Conservation (phyloP, 2,113 vertebrate genomes). For the Platichthys flesus region DNA sequence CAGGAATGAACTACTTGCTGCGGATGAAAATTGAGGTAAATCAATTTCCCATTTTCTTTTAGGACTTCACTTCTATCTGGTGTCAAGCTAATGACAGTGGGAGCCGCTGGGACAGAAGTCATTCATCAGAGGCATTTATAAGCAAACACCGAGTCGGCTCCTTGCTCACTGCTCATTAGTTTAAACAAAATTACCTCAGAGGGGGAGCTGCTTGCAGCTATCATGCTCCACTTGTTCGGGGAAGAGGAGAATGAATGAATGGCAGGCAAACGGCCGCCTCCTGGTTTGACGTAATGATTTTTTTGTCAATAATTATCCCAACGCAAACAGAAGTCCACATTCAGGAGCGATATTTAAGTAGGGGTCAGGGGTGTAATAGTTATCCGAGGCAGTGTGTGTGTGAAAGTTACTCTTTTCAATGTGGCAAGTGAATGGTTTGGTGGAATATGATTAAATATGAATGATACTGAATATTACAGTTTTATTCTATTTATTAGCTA, state of each 20-base stretch:
- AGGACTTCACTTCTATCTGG: constrained; percentile 76
- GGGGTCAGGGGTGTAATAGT: neutral
- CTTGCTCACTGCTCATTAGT: constrained; percentile 77
- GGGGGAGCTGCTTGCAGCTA: constrained; percentile 56
- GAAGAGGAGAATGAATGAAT: constrained; percentile 33
- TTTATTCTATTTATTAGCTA: no score
- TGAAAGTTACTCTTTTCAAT: neutral
- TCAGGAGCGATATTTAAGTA: constrained; percentile 9
- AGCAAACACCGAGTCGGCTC: constrained; percentile 41
- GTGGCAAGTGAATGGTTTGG: neutral
- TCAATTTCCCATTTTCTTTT: constrained; percentile 84
- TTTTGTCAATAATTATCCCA: constrained; percentile 6
- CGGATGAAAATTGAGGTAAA: constrained; percentile 79
- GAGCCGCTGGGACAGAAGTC: constrained; percentile 72
- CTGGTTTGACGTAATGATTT: constrained; percentile 27
- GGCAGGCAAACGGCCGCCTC: constrained; percentile 2
- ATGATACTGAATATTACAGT: neutral
- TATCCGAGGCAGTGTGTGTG: no score
- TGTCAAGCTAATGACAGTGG: constrained; percentile 78
- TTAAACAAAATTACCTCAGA: constrained; percentile 77
- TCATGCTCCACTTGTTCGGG: constrained; percentile 27
- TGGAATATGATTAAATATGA: neutral
- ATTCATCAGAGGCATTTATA: constrained; percentile 83
- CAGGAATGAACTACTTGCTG: constrained; percentile 71
- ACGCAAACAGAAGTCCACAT: constrained; percentile 24